Evolutionary conservation across 2,888 invertebrate genomes (phyloP), one percentile per base, ranked within the genome.

Genomic region (Cephonodes hylas): DNA sequence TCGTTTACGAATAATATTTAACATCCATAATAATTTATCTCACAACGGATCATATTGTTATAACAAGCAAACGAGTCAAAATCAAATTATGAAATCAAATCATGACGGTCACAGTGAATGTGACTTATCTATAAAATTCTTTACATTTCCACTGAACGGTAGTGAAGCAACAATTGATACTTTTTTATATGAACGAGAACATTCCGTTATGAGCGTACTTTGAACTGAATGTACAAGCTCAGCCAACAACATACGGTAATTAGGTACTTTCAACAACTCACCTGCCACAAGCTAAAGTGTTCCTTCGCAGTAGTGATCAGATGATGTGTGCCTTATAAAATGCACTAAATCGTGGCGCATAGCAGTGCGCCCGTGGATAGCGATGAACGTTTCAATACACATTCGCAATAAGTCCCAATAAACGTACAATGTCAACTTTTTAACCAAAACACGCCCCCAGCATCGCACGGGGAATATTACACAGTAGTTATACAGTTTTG

Each of bases 271-370:
- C 31, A 60, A 22, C 61, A 31, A 42, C 58, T 87, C 73, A 89
- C 89, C 88, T 84, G 78, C 72, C 71, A 68, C 73, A 71, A 74
- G 83, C 92, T 92, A 92, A 89, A 92, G 83, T 81, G 73, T 89
- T 85, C 91, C 92, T 94, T 96, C 96, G 93, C 95, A 95, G 85
- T 95, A 96, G 84, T 96, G 96, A 75, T 96, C 95, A 72, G 96
- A 96, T 71, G 95, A 95, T 68, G 96, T 96, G 90, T 96, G 95
- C 81, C 96, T 93, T 89, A 96, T 96, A 80, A 95, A 95, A 79
- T 95, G 94, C 84, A 94, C 91, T 86, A 95, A 90, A 88, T 95
- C 94, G 93, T 95, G 94, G 94, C 95, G 95, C 96, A 96, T 96
- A 93, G 95, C 95, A 94, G 95, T 94, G 91, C 95, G 94, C 88